These are phyloP conservation scores for Cacajao melanocephalus DNA, from an alignment of 2,797 vertebrate genomes.

Conservation along the genomic window DNA sequence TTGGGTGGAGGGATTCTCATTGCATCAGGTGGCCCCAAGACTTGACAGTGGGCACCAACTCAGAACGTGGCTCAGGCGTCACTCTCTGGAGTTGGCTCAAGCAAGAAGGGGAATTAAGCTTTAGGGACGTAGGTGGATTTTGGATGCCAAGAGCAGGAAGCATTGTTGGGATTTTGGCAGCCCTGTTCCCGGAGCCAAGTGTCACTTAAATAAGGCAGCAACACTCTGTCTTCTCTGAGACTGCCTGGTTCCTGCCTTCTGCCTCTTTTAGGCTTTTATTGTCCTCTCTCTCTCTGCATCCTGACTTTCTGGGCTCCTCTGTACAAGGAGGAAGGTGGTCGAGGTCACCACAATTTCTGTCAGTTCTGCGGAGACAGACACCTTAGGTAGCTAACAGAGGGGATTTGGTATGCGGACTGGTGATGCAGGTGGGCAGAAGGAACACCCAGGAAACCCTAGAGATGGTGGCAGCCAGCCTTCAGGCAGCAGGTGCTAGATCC, in stretches of 20 bases:
- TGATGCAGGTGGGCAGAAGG: background rate
- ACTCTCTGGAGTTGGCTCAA: background rate
- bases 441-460: background rate
- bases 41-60: background rate
- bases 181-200: background rate
- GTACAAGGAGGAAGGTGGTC: background rate
- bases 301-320: background rate
- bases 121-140: background rate
- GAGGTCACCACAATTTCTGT: fast-evolving
- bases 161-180: background rate
- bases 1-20: fast-evolving
- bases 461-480: background rate
- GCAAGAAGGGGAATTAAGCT: background rate
- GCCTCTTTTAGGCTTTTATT: background rate
- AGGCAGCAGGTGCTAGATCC: background rate
- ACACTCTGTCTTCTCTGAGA: background rate
- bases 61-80: background rate
- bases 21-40: background rate
- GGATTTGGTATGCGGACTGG: background rate
- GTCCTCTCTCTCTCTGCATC: background rate
- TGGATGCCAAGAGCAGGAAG: background rate
- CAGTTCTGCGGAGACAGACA: background rate
- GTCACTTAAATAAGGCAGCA: background rate
- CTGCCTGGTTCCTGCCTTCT: background rate
- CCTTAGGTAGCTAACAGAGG: background rate